Evolutionary conservation across 2,797 vertebrate species (phyloP), one percentile per base, ranked within the genome.

Genomic region (Lophius americanus): DNA sequence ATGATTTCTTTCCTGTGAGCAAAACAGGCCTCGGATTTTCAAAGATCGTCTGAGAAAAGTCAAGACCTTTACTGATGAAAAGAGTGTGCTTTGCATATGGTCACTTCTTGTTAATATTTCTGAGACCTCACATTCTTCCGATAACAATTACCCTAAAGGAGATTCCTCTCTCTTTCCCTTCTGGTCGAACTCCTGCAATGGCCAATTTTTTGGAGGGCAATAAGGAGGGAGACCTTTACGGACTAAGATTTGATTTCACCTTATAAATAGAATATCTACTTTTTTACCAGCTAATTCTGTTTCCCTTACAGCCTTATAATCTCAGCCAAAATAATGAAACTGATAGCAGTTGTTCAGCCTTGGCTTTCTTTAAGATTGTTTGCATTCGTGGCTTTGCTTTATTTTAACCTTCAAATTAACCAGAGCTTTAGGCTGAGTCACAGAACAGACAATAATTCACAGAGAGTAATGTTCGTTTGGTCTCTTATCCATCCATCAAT

Each of bases 1-100:
- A 68, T 32, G 53, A 79, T 79, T 65, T 44, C 60, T 47, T 46
- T 69, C 55, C 81, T 75, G 67, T 49, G 64, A 78, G 76, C 61
- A 57, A 51, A 70, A 58, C 55, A 73, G 56, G 7, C 51, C 23
- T 6, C 46, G 69, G 76, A 82, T 83, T 73, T 78, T 73, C 60
- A 32, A 35, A 32, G 70, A 67, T 50, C 55, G 72, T 37, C 54
- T 51, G 75, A 50, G 38, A 5, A 4, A 63, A 68, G 69, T 66
- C 61, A 3, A 64, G 68, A 75, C 70, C 59, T 75, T 50, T 60
- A 55, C 49, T 62, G 51, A 61, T 69, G 70, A 69, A 76, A 54
- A 7, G 49, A 43, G 35, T 12, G 48, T 64, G 64, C 58, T 5
- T 55, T 55, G 36, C 56, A 53, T 42, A 36, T 39, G 50, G 56